phyloP scores from a whole-genome alignment of 2,888 invertebrate species.

The Lottia gigantea region DNA sequence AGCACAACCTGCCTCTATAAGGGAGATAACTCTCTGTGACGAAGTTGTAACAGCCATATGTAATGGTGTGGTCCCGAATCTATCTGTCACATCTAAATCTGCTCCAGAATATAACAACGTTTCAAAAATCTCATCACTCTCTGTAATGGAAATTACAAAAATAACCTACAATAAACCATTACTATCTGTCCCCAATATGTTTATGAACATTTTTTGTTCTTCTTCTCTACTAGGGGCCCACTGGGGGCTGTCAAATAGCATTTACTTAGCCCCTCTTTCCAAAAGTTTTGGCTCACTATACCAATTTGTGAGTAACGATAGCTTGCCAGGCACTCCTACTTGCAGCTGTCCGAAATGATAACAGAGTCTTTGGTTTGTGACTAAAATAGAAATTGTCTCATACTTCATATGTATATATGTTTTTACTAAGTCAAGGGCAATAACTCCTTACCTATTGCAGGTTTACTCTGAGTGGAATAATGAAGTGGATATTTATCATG shows the following conservation, averaged over 20 bases:
- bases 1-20: slow-evolving; percentile 46
- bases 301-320: too few species aligned
- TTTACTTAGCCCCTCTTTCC: too few species aligned
- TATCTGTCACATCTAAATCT: slow-evolving; percentile 37
- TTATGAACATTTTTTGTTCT: too few species aligned
- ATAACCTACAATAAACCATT: too few species aligned
- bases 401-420: neutral
- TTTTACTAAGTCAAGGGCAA: neutral
- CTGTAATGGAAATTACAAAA: slow-evolving; percentile 33
- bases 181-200: too few species aligned
- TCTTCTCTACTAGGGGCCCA: too few species aligned
- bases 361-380: too few species aligned
- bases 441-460: slow-evolving; percentile 11
- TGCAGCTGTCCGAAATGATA: too few species aligned
- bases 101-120: slow-evolving; percentile 48
- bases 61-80: slow-evolving; percentile 48
- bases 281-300: too few species aligned
- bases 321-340: too few species aligned
- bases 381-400: too few species aligned
- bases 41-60: slow-evolving; percentile 42
- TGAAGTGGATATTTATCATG: slow-evolving; percentile 42
- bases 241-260: too few species aligned
- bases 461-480: slow-evolving; percentile 26
- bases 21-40: slow-evolving; percentile 30
- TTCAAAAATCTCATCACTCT: slow-evolving; percentile 35